Conservation (phyloP, 1,140 invertebrate species). For the Tetramorium simillimum region DNA sequence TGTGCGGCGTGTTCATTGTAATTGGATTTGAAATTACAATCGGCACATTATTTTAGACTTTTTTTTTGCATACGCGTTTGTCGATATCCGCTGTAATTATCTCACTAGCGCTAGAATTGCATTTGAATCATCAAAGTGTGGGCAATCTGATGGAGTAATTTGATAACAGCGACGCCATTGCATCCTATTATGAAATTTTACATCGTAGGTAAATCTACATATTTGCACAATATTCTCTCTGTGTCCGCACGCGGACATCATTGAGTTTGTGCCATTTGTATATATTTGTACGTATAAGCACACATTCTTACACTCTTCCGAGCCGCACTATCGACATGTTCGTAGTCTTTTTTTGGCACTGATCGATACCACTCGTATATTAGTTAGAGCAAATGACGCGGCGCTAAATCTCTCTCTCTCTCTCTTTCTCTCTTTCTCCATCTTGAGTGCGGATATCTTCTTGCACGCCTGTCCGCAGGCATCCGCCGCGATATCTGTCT, state of each 20-base stretch:
- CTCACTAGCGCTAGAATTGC: constrained; percentile 5
- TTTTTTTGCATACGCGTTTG: neutral
- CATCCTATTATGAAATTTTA: neutral
- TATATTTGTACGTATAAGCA: neutral
- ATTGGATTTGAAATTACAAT: constrained; percentile 53
- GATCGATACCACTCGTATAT: constrained; percentile 12
- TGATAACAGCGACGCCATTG: constrained; percentile 2
- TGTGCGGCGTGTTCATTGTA: constrained; percentile 37
- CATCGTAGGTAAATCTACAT: neutral
- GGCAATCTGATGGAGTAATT: constrained; percentile 15
- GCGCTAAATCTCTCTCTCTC: too few species aligned
- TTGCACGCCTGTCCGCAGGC: neutral
- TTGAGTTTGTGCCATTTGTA: neutral
- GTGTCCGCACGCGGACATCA: neutral
- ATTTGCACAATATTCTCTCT: neutral
- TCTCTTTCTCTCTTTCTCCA: too few species aligned
- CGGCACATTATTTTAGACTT: constrained; percentile 31
- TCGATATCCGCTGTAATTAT: constrained; percentile 30
- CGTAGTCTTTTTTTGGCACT: neutral
- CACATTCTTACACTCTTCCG: neutral
- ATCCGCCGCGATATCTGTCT: constrained; percentile 30
- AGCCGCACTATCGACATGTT: neutral
- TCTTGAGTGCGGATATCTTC: constrained; percentile 19
- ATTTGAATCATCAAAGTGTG: constrained; percentile 26
- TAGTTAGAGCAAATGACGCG: constrained; percentile 14